A percentile compares a stretch with the other conserved stretches of the same genome.
Evolutionary conservation across 2,888 invertebrate genomes (phyloP).

Genomic region (Hyposoter dolosus): DNA sequence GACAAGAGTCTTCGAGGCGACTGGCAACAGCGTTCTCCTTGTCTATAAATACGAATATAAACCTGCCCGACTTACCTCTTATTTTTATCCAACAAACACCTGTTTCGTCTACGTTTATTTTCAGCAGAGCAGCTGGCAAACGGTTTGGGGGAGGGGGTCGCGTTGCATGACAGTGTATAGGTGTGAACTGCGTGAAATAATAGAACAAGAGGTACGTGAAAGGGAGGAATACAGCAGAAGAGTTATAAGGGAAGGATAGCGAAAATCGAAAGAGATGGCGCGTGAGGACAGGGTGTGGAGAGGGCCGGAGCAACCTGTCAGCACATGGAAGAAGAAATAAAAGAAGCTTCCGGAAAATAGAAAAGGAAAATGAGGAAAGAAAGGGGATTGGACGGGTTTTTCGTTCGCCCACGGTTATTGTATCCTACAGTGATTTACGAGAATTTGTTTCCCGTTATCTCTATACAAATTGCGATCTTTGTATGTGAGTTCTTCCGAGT

Average conservation of each 20-base stretch:
- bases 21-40: background rate
- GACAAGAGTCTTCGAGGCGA: background rate
- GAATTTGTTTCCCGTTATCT: slow-evolving; percentile 71
- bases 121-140: slow-evolving; percentile 1
- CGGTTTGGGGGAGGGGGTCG: background rate
- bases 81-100: slow-evolving; percentile 29
- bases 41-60: background rate
- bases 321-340: slow-evolving; percentile 50
- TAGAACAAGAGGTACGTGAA: slow-evolving; percentile 42
- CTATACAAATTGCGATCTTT: slow-evolving; percentile 72
- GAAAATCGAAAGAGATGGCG: slow-evolving; percentile 13
- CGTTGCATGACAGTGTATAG: background rate
- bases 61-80: too few relatives aligned
- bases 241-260: slow-evolving; percentile 1
- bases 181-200: slow-evolving; percentile 37
- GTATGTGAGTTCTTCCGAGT: background rate
- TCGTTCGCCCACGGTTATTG: slow-evolving; percentile 67
- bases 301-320: slow-evolving; percentile 31
- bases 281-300: background rate
- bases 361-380: slow-evolving; percentile 45
- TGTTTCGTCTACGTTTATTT: slow-evolving; percentile 34
- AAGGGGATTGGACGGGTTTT: slow-evolving; percentile 18
- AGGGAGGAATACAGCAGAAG: slow-evolving; percentile 50
- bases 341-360: slow-evolving; percentile 40
- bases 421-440: slow-evolving; percentile 73